Conservation (phyloP, 2,888 invertebrate genomes). For the Chrysolina americana region DNA sequence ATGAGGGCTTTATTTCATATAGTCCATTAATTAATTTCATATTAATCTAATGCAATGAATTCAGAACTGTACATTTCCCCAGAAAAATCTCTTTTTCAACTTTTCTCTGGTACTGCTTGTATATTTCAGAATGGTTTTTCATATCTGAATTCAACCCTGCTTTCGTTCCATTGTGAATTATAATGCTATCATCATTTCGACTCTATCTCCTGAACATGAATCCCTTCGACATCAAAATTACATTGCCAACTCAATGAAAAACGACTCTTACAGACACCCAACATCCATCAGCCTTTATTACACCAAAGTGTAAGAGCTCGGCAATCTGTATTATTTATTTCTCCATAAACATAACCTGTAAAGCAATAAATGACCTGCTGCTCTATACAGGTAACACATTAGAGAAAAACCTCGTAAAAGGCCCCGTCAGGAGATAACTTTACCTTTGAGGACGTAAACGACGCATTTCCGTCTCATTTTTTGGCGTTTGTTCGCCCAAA, state of each 20-base stretch:
- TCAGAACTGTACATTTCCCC: too few species aligned
- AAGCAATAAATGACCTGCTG: constrained; percentile 53
- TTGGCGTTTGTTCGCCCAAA: constrained; percentile 1
- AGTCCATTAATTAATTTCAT: too few species aligned
- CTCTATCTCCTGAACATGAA: constrained; percentile 9
- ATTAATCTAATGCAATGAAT: too few species aligned
- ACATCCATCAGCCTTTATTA: constrained; percentile 49
- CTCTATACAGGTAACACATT: constrained; percentile 51
- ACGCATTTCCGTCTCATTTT: constrained; percentile 47
- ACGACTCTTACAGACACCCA: background rate
- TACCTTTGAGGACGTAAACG: constrained; percentile 45
- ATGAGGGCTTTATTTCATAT: too few species aligned
- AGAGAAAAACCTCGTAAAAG: constrained; percentile 47
- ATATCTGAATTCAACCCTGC: background rate
- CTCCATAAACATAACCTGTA: constrained; percentile 57
- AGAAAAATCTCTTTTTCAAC: too few species aligned
- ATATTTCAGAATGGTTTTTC: background rate
- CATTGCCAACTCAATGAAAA: constrained; percentile 30
- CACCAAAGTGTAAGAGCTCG: constrained; percentile 41
- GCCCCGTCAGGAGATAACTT: constrained; percentile 30
- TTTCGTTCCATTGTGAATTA: background rate
- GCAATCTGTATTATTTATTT: constrained; percentile 58
- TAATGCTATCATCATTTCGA: constrained; percentile 14
- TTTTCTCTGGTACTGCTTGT: too few species aligned
- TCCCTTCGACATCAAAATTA: constrained; percentile 28